Percentiles rank a stretch among this genome's conserved stretches.
phyloP scores from a whole-genome alignment of 2,888 invertebrate genomes.

The Escarpia spicata region DNA sequence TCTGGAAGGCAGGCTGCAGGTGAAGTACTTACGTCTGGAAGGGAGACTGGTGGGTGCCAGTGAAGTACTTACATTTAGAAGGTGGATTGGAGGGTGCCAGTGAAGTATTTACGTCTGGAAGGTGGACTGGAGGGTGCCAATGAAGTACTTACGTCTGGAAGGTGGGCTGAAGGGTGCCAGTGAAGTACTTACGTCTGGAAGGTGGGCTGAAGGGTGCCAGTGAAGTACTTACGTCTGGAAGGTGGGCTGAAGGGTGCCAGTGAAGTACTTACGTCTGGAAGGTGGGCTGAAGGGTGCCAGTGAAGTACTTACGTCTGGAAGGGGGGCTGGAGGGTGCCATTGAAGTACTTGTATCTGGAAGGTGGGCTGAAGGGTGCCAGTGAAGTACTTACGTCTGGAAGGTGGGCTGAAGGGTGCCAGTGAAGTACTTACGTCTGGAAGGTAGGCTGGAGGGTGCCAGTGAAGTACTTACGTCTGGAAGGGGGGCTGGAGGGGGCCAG shows the following conservation, averaged over 20 bases:
- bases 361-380: too few relatives aligned
- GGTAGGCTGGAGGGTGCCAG: not conserved
- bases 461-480: not conserved
- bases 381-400: too few relatives aligned
- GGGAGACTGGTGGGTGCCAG: too few relatives aligned
- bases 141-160: slow-evolving; percentile 43
- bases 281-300: not conserved
- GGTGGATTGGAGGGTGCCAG: slow-evolving; percentile 35
- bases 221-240: slow-evolving; percentile 37
- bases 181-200: slow-evolving; percentile 48
- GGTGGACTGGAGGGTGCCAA: too few relatives aligned
- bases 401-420: too few relatives aligned
- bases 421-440: not conserved
- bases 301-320: not conserved
- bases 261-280: not conserved
- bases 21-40: not conserved
- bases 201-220: slow-evolving; percentile 46
- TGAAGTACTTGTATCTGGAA: too few relatives aligned
- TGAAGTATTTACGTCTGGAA: slow-evolving; percentile 38
- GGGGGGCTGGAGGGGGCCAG: not conserved
- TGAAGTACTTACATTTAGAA: slow-evolving; percentile 43
- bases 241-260: not conserved
- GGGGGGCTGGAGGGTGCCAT: not conserved
- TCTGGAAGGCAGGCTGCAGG: not conserved
- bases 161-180: too few relatives aligned